Evolutionary conservation across 2,113 vertebrate genomes (phyloP).

Genomic region (Amphilophus citrinellus): DNA sequence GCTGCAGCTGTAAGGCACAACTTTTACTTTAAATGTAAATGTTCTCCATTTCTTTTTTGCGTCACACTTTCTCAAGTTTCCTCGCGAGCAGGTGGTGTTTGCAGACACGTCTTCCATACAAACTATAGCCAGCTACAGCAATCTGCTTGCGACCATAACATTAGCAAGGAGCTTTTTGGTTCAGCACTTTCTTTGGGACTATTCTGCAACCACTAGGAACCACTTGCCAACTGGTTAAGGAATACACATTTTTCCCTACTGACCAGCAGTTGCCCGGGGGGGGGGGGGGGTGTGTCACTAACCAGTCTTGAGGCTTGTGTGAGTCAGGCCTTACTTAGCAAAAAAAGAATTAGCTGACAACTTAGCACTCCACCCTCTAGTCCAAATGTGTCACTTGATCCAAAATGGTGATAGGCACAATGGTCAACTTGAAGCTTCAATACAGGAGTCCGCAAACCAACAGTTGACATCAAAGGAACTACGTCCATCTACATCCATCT

Average conservation of each 20-base stretch:
- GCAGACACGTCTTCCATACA: background rate
- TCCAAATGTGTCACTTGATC: too few species aligned
- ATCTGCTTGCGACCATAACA: background rate
- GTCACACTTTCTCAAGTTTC: background rate
- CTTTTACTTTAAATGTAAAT: background rate
- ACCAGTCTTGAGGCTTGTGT: too few species aligned
- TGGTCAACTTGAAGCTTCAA: background rate
- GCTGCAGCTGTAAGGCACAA: background rate
- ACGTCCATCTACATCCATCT: too few species aligned
- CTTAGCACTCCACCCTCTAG: too few species aligned
- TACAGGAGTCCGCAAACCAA: background rate
- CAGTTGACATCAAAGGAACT: too few species aligned
- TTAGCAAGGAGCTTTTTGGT: background rate
- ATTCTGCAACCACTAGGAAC: background rate
- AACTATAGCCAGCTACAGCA: background rate
- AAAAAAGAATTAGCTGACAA: too few species aligned
- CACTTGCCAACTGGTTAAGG: background rate
- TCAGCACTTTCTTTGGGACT: background rate
- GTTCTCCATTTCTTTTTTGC: background rate
- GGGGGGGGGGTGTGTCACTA: too few species aligned
- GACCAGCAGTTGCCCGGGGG: too few species aligned
- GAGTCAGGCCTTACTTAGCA: too few species aligned
- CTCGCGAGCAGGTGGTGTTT: background rate
- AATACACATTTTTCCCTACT: background rate
- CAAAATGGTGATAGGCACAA: background rate